phyloP scores from a whole-genome alignment of 1,140 invertebrate species.

The Druon quercuslanigerum region DNA sequence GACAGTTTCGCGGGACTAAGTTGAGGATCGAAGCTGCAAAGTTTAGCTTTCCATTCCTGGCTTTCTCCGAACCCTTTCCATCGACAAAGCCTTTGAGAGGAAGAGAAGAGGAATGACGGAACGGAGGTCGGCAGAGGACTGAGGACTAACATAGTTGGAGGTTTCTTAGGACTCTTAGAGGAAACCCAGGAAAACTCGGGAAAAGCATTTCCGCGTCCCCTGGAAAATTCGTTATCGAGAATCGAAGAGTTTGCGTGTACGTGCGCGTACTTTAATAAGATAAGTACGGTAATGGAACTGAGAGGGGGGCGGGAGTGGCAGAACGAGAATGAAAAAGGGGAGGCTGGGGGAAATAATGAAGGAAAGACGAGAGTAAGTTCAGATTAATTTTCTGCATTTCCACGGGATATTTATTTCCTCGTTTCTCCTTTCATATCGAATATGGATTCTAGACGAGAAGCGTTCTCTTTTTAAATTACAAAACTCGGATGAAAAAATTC shows the following conservation, averaged over 20 bases:
- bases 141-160: conserved; percentile 17
- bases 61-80: conserved; percentile 32
- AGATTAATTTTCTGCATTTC: conserved; percentile 49
- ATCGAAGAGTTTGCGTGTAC: conserved; percentile 60
- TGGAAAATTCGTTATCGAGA: conserved; percentile 63
- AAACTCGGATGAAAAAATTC: conserved; percentile 26
- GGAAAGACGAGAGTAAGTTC: conserved; percentile 45
- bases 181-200: conserved; percentile 47
- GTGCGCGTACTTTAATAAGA: conserved; percentile 60
- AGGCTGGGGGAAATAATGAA: conserved; percentile 32
- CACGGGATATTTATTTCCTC: conserved; percentile 37
- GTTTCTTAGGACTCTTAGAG: conserved; percentile 40
- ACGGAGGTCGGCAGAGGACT: conserved; percentile 10
- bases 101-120: conserved; percentile 39
- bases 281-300: conserved; percentile 50
- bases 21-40: conserved; percentile 52
- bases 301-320: conserved; percentile 17
- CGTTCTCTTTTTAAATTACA: conserved; percentile 16
- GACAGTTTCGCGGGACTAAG: conserved; percentile 49
- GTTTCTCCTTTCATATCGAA: conserved; percentile 28
- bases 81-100: conserved; percentile 45
- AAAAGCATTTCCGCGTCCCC: conserved; percentile 59
- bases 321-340: neutral
- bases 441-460: conserved; percentile 14
- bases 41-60: conserved; percentile 39